Conservation (phyloP, 2,888 invertebrate species). For the Caenorhabditis panamensis region DNA sequence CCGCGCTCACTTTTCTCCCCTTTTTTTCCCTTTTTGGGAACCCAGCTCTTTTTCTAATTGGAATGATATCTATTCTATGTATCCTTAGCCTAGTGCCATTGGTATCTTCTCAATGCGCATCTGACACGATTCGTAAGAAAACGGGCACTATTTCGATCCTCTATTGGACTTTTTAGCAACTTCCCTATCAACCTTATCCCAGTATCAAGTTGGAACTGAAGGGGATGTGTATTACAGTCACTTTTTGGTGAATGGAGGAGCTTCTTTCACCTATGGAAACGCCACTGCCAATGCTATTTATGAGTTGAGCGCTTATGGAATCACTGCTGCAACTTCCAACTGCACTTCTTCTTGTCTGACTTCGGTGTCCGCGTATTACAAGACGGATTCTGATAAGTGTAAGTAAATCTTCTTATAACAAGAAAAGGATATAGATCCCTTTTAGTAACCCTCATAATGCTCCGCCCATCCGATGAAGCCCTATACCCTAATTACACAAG, state of each 20-base stretch:
- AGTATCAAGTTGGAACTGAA: constrained; percentile 40
- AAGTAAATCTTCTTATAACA: not conserved
- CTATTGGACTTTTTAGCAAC: constrained; percentile 22
- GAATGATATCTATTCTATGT: constrained; percentile 10
- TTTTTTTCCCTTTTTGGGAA: not conserved
- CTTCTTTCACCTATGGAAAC: constrained; percentile 43
- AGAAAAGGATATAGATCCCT: not conserved
- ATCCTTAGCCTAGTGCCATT: not conserved
- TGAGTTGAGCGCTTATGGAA: constrained; percentile 34
- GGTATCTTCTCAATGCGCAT: constrained; percentile 30
- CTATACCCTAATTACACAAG: constrained; percentile 47
- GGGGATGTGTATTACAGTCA: constrained; percentile 50
- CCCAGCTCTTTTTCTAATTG: not conserved
- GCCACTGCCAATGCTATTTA: constrained; percentile 13
- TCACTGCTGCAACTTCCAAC: constrained; percentile 38
- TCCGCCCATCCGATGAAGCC: constrained; percentile 53
- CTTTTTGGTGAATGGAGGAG: constrained; percentile 44
- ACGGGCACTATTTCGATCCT: not conserved
- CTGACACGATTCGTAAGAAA: constrained; percentile 40
- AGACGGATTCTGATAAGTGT: constrained; percentile 42
- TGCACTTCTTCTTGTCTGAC: constrained; percentile 52
- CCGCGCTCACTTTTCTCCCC: not conserved
- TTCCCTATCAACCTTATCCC: constrained; percentile 35
- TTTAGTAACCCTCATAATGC: constrained; percentile 52
- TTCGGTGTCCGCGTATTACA: constrained; percentile 40